These are phyloP conservation scores for Engraulis encrasicolus DNA, from an alignment of 2,113 vertebrate genomes.

Conservation along the genomic window DNA sequence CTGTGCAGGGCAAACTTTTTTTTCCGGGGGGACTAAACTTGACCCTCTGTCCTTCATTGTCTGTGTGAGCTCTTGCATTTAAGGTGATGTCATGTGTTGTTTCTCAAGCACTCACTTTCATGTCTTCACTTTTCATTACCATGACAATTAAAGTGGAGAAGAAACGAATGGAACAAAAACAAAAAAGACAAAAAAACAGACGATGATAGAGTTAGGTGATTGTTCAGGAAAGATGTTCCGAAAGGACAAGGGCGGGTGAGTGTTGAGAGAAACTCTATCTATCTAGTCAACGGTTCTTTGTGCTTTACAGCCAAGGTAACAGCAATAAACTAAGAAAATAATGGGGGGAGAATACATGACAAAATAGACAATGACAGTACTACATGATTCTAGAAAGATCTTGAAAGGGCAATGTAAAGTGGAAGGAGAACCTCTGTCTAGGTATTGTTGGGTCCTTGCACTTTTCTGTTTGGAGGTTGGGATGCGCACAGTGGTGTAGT, in stretches of 20 bases:
- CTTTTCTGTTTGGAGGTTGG: too few species aligned
- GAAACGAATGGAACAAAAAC: too few species aligned
- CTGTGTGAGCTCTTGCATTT: not conserved
- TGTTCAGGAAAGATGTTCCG: not conserved
- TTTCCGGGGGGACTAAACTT: not conserved
- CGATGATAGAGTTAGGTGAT: not conserved
- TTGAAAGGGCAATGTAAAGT: too few species aligned
- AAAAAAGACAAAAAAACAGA: not conserved
- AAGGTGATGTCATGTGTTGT: not conserved
- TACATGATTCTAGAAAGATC: too few species aligned
- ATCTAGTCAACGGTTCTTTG: too few species aligned
- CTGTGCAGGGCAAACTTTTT: constrained; percentile 47
- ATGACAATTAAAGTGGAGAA: not conserved
- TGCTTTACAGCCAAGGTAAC: too few species aligned
- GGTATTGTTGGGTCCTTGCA: too few species aligned
- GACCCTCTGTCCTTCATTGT: not conserved
- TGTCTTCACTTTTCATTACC: not conserved
- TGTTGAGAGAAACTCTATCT: not conserved
- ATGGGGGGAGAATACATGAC: too few species aligned
- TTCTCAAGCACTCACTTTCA: not conserved
- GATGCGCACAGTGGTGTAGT: too few species aligned
- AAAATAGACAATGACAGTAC: too few species aligned
- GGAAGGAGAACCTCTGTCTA: too few species aligned
- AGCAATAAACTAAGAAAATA: too few species aligned
- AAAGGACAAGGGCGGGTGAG: not conserved